Conservation (phyloP, 2,888 invertebrate genomes). For the Minunthozetes semirufus region DNA sequence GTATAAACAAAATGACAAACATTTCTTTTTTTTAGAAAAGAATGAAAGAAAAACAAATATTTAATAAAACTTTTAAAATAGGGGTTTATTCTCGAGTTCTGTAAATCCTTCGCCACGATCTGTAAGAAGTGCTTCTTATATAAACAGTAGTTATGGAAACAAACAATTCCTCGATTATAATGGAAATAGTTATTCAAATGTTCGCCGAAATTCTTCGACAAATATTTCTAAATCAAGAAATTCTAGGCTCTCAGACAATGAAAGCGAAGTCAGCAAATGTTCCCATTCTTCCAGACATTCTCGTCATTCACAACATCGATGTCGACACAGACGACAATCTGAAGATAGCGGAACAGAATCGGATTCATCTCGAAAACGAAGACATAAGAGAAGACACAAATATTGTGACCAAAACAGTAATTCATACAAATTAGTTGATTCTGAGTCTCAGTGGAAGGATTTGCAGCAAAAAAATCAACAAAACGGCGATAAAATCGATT, state of each 20-base stretch:
- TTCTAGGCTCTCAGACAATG: conserved; percentile 69
- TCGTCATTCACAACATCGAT: conserved; percentile 40
- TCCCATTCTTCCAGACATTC: conserved; percentile 53
- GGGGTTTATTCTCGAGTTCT: conserved; percentile 44
- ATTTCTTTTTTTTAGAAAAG: background rate
- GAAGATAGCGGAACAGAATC: conserved; percentile 42
- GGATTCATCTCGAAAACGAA: conserved; percentile 43
- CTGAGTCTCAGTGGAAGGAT: conserved; percentile 81
- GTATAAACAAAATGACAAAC: conserved; percentile 14
- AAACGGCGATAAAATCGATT: conserved; percentile 44
- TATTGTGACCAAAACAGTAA: conserved; percentile 23
- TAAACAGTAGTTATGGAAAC: background rate
- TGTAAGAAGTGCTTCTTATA: conserved; percentile 53
- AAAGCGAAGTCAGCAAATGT: conserved; percentile 78
- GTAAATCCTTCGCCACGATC: conserved; percentile 60
- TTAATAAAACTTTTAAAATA: conserved; percentile 28
- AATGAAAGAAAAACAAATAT: too few species aligned
- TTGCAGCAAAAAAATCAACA: conserved; percentile 62
- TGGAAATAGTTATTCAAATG: conserved; percentile 24
- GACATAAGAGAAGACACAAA: conserved; percentile 57
- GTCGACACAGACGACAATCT: conserved; percentile 30
- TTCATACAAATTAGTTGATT: conserved; percentile 68
- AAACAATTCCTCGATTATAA: conserved; percentile 29
- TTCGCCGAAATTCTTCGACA: conserved; percentile 34
- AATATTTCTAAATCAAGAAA: conserved; percentile 15